Evolutionary conservation across 2,113 vertebrate species (phyloP).

Genomic region (Chaenocephalus aceratus): DNA sequence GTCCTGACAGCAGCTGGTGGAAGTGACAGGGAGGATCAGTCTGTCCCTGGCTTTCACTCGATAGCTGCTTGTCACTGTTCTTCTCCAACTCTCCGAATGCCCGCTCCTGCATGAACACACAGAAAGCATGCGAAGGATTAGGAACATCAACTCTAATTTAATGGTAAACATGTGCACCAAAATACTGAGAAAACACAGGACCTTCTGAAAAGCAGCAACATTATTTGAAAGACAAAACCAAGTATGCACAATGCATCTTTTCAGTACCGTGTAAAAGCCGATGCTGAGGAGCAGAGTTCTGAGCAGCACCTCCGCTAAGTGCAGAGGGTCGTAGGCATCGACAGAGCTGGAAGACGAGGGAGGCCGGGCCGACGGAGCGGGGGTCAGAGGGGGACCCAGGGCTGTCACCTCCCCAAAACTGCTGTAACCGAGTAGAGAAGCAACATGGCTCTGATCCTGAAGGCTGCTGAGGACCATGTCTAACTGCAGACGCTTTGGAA

Average conservation of each 20-base stretch:
- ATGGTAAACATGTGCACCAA: background rate
- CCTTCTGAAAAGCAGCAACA: background rate
- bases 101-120: conserved; percentile 77
- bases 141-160: background rate
- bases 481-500: conserved; percentile 84
- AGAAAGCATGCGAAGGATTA: background rate
- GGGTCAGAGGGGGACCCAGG: conserved; percentile 67
- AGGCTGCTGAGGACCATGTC: conserved; percentile 88
- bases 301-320: conserved; percentile 85
- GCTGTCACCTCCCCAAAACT: conserved; percentile 80
- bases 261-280: conserved; percentile 85
- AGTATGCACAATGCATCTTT: no score
- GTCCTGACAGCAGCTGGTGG: conserved; percentile 85
- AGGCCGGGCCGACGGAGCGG: conserved; percentile 51
- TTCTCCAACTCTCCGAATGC: conserved; percentile 88
- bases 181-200: background rate
- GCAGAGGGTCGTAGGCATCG: conserved; percentile 79
- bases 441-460: conserved; percentile 87
- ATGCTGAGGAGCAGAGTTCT: conserved; percentile 87
- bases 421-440: conserved; percentile 86
- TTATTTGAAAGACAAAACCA: background rate
- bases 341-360: conserved; percentile 66
- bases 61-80: conserved; percentile 87
- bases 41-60: conserved; percentile 74
- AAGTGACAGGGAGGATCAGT: conserved; percentile 85